Evolutionary conservation across 2,113 vertebrate genomes (phyloP).

Genomic region (Budorcas taxicolor): DNA sequence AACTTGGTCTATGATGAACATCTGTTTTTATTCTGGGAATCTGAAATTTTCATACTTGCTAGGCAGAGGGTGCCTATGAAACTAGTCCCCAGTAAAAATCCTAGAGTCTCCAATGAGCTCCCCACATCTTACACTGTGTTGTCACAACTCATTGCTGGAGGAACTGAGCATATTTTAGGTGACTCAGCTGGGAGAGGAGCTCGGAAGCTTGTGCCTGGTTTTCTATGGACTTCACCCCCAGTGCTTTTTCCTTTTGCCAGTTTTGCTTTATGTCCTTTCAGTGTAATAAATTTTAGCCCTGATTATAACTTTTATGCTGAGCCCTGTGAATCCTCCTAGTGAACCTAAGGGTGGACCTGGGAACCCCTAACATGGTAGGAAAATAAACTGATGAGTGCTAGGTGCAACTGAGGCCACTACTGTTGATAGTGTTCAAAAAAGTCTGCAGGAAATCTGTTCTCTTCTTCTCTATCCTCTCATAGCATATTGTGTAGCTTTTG

Average conservation of each 20-base stretch:
- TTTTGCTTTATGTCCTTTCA: not conserved
- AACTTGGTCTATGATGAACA: not conserved
- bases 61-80: not conserved
- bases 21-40: not conserved
- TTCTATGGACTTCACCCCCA: not conserved
- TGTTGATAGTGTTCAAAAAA: not conserved
- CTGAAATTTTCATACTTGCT: not conserved
- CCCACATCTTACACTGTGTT: not conserved
- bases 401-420: not conserved
- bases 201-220: not conserved
- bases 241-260: not conserved
- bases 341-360: not conserved
- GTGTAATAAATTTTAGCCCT: not conserved
- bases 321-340: not conserved
- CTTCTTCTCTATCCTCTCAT: not conserved
- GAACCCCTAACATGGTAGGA: not conserved
- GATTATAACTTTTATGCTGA: not conserved
- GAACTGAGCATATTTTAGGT: not conserved
- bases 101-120: not conserved
- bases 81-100: not conserved
- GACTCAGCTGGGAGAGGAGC: not conserved
- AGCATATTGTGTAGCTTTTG: not conserved
- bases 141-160: not conserved
- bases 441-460: not conserved
- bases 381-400: not conserved